A percentile compares a stretch with the other conserved stretches of the same genome.
These are phyloP conservation scores for Rhamphomyia laevipes DNA, from an alignment of 2,888 invertebrate genomes.

Conservation along the genomic window DNA sequence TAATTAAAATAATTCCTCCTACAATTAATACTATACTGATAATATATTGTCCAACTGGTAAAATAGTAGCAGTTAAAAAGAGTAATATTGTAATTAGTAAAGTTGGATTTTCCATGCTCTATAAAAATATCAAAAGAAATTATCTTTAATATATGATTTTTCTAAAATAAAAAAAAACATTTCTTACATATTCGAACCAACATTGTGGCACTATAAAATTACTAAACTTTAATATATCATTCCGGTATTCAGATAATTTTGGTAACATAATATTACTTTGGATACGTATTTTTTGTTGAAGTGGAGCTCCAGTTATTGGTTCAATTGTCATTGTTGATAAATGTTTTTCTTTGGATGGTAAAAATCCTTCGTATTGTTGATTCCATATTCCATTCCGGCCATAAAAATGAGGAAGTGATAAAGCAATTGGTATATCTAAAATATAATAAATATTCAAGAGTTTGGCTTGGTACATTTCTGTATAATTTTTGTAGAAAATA, in stretches of 20 bases:
- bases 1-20: slow-evolving; percentile 7
- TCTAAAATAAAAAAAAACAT: neutral
- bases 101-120: slow-evolving; percentile 49
- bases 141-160: neutral
- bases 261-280: slow-evolving; percentile 52
- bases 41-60: slow-evolving; percentile 40
- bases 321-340: slow-evolving; percentile 54
- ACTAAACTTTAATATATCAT: slow-evolving; percentile 42
- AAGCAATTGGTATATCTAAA: slow-evolving; percentile 53
- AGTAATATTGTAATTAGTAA: slow-evolving; percentile 39
- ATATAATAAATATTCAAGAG: too few species aligned
- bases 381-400: slow-evolving; percentile 28
- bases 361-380: slow-evolving; percentile 49
- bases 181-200: slow-evolving; percentile 57
- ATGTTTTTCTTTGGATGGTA: slow-evolving; percentile 47
- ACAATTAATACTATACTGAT: slow-evolving; percentile 15
- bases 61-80: slow-evolving; percentile 40
- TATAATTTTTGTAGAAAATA: too few species aligned
- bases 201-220: slow-evolving; percentile 49
- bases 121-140: slow-evolving; percentile 21
- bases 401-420: slow-evolving; percentile 61
- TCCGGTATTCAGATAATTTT: slow-evolving; percentile 42
- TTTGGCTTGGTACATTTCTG: too few species aligned
- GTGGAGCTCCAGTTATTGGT: slow-evolving; percentile 53
- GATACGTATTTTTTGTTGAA: slow-evolving; percentile 49